phyloP scores from a whole-genome alignment of 2,888 invertebrate species.

The Epinotia ramella region DNA sequence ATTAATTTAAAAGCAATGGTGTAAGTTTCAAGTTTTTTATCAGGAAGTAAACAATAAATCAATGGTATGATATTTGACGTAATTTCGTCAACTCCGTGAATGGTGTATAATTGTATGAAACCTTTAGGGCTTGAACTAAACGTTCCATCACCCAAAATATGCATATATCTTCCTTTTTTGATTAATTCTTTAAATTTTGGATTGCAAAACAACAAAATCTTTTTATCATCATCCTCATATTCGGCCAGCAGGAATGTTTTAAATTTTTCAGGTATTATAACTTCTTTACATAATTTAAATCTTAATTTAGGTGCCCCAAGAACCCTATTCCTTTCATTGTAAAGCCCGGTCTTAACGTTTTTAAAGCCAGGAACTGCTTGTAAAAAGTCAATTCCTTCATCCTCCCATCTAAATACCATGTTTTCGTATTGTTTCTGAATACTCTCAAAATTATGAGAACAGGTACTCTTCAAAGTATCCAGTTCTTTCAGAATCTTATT shows the following conservation, averaged over 20 bases:
- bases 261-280: neutral
- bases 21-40: conserved; percentile 6
- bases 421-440: neutral
- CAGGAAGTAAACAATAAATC: conserved; percentile 6
- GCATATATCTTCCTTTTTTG: neutral
- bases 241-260: conserved; percentile 2
- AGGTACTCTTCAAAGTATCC: conserved; percentile 1
- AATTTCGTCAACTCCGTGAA: neutral
- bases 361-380: neutral
- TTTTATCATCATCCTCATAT: neutral
- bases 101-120: neutral
- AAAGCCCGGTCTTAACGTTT: conserved; percentile 9
- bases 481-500: conserved; percentile 4
- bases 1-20: conserved; percentile 1
- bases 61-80: conserved; percentile 11
- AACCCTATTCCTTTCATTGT: conserved; percentile 7
- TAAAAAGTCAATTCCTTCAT: conserved; percentile 3
- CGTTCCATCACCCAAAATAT: neutral
- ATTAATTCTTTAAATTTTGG: neutral
- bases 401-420: conserved; percentile 6
- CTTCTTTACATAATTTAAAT: neutral
- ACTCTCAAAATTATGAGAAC: conserved; percentile 13
- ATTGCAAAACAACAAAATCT: neutral
- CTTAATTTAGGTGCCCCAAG: neutral
- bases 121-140: neutral